These are phyloP conservation scores for Pantherophis vulpinus DNA, from an alignment of 2,797 vertebrate genomes.

Conservation along the genomic window DNA sequence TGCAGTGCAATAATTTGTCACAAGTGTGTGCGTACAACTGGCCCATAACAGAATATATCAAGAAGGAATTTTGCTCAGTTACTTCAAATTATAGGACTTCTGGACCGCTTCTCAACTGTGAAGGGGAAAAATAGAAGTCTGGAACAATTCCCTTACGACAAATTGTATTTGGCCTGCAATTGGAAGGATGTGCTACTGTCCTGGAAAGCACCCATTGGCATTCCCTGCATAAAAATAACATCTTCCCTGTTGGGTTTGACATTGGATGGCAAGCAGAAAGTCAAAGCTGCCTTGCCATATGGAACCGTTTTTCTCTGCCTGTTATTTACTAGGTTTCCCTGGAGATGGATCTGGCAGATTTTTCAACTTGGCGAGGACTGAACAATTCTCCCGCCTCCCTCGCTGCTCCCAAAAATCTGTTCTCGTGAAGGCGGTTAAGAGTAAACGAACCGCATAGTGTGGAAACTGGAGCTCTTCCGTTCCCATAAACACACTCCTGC, in stretches of 20 bases:
- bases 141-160: not conserved
- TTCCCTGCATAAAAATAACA: conserved; percentile 17
- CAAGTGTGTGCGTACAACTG: not conserved
- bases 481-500: conserved; percentile 1
- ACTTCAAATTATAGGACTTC: not conserved
- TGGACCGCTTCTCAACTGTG: not conserved
- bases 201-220: conserved; percentile 40
- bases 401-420: not conserved
- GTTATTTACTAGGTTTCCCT: conserved; percentile 44
- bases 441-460: accelerated
- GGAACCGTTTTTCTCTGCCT: conserved; percentile 27
- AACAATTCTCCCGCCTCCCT: not conserved
- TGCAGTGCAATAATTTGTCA: not conserved
- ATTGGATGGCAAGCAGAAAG: conserved; percentile 38
- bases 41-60: not conserved
- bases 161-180: not conserved
- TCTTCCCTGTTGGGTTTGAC: conserved; percentile 47
- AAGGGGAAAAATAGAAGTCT: not conserved
- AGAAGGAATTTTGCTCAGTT: not conserved
- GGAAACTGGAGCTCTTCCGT: not conserved
- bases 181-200: not conserved
- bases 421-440: conserved; percentile 4
- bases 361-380: conserved; percentile 28
- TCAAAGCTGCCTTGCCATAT: conserved; percentile 50
- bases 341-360: conserved; percentile 42